Evolutionary conservation across 2,113 vertebrate species (phyloP).

Genomic region (Psittacula cyanocephala): DNA sequence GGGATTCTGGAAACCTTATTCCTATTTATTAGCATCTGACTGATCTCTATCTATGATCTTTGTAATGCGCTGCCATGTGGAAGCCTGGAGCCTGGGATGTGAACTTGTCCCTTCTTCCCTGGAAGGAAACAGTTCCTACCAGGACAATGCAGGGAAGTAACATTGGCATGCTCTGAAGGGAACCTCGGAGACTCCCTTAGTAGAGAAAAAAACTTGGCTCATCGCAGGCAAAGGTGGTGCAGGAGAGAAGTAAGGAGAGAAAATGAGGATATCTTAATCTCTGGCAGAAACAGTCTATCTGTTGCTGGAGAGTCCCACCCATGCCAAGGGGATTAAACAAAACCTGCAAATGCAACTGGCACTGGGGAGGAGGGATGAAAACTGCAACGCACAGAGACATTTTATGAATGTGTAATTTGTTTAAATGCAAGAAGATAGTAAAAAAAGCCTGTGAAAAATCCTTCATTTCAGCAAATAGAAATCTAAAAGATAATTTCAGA

Average conservation of each 20-base stretch:
- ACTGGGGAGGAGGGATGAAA: not conserved
- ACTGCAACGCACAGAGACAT: not conserved
- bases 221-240: not conserved
- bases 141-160: constrained; percentile 62
- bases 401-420: not conserved
- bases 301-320: not conserved
- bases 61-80: constrained; percentile 49
- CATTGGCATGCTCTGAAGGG: constrained; percentile 20
- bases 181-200: not conserved
- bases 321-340: constrained; percentile 20
- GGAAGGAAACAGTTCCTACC: constrained; percentile 40
- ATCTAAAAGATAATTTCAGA: not conserved
- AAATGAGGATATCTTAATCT: constrained; percentile 23
- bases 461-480: not conserved
- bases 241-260: constrained; percentile 32
- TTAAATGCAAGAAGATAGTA: not conserved
- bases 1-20: constrained; percentile 50
- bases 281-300: not conserved
- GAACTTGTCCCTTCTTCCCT: constrained; percentile 10
- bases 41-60: constrained; percentile 50
- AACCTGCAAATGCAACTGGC: not conserved
- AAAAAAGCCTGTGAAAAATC: not conserved
- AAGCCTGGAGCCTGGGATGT: constrained; percentile 28
- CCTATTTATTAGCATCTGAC: constrained; percentile 39
- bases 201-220: constrained; percentile 23